Percentiles rank a stretch among this genome's conserved stretches.
Evolutionary conservation across 53 echinoderm and acorn worm genomes (phyloP).

Genomic region (Glandiceps talaboti): DNA sequence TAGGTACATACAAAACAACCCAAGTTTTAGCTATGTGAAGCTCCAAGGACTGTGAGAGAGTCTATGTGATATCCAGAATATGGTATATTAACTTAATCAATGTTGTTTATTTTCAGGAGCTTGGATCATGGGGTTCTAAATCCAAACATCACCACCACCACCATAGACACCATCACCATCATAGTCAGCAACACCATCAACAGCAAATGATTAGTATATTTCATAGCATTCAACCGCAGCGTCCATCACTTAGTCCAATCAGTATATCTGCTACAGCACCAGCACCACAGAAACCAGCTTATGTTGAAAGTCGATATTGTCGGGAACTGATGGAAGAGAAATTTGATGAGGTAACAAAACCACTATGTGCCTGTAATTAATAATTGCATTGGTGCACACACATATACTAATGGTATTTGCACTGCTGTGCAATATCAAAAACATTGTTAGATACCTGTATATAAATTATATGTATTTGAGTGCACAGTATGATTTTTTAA

Average conservation of each 20-base stretch:
- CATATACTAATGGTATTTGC: no score
- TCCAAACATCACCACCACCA: slow-evolving; percentile 21
- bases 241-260: slow-evolving; percentile 24
- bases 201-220: slow-evolving; percentile 2
- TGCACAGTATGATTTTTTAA: no score
- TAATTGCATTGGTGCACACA: no score
- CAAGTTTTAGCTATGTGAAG: no score
- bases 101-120: slow-evolving; percentile 22
- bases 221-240: slow-evolving; percentile 42
- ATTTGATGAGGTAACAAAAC: slow-evolving; percentile 76
- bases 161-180: neutral
- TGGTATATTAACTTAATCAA: no score
- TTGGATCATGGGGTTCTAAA: slow-evolving; percentile 27
- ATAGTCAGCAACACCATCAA: neutral
- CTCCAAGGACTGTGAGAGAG: no score
- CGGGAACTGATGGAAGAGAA: slow-evolving; percentile 73
- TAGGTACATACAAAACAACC: no score
- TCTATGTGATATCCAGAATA: no score
- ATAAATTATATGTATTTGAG: no score
- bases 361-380: no score
- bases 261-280: neutral
- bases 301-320: slow-evolving; percentile 85
- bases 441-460: no score
- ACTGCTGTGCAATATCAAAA: no score
- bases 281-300: slow-evolving; percentile 49